A percentile compares a stretch with the other conserved stretches of the same genome.
These are phyloP conservation scores for Noctilio leporinus DNA, from an alignment of 2,113 vertebrate genomes.

Conservation along the genomic window DNA sequence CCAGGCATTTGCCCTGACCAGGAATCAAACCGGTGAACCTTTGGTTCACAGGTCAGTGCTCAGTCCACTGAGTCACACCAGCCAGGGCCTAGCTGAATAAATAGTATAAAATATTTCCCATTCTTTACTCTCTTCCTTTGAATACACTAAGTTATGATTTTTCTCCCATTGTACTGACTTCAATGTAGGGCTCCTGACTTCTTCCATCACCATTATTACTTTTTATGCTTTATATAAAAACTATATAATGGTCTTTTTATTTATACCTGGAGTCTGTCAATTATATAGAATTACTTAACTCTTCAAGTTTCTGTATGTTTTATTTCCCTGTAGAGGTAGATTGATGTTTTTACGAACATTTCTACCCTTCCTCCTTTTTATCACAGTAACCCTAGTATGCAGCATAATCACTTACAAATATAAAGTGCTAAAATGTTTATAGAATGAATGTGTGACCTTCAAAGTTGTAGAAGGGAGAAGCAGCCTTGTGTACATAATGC, in stretches of 20 bases:
- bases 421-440: background rate
- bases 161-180: background rate
- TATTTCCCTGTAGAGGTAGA: background rate
- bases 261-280: background rate
- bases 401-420: background rate
- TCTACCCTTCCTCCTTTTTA: background rate
- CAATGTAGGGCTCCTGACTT: background rate
- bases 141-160: background rate
- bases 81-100: background rate
- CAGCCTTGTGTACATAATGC: background rate
- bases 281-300: background rate
- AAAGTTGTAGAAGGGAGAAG: background rate
- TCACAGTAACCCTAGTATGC: background rate
- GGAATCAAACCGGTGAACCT: no score
- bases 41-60: no score
- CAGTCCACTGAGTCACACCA: no score
- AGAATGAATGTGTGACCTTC: background rate
- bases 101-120: background rate
- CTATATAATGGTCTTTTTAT: background rate
- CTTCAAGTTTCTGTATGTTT: background rate
- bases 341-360: background rate
- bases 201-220: background rate
- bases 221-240: background rate
- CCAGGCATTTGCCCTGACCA: no score
- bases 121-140: background rate